Evolutionary conservation across 2,113 vertebrate genomes (phyloP).

Genomic region (Sigmodon hispidus): DNA sequence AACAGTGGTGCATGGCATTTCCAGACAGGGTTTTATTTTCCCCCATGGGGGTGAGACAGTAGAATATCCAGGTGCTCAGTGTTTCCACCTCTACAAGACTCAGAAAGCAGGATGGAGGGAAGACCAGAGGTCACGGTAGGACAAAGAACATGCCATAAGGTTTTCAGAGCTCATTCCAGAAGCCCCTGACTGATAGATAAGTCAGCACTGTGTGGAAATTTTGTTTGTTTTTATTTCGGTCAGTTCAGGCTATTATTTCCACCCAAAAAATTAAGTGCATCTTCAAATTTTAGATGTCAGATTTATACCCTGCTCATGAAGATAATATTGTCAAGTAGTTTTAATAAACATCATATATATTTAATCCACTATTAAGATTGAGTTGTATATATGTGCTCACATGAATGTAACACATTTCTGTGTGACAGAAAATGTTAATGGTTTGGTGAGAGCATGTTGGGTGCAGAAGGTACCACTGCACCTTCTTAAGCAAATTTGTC

Average conservation of each 20-base stretch:
- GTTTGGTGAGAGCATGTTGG: accelerated
- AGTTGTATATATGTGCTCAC: not conserved
- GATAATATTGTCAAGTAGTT: not conserved
- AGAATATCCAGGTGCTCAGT: not conserved
- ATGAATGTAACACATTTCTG: not conserved
- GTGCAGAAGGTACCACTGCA: not conserved
- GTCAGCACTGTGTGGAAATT: not conserved
- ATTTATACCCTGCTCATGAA: not conserved
- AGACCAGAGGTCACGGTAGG: not conserved
- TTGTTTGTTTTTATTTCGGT: not conserved
- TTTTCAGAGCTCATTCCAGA: not conserved
- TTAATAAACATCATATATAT: not conserved
- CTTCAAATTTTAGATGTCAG: not conserved
- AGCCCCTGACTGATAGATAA: not conserved
- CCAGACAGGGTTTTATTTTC: not conserved
- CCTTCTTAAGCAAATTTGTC: not conserved
- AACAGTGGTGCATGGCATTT: not conserved
- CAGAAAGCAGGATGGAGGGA: not conserved
- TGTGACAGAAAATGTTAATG: not conserved
- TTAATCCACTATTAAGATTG: not conserved
- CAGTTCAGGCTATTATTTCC: not conserved
- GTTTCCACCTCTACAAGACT: not conserved
- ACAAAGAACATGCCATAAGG: not conserved
- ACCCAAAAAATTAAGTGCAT: not conserved
- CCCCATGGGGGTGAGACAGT: not conserved